Conservation (phyloP, 2,113 vertebrate genomes). For the Melospiza georgiana region DNA sequence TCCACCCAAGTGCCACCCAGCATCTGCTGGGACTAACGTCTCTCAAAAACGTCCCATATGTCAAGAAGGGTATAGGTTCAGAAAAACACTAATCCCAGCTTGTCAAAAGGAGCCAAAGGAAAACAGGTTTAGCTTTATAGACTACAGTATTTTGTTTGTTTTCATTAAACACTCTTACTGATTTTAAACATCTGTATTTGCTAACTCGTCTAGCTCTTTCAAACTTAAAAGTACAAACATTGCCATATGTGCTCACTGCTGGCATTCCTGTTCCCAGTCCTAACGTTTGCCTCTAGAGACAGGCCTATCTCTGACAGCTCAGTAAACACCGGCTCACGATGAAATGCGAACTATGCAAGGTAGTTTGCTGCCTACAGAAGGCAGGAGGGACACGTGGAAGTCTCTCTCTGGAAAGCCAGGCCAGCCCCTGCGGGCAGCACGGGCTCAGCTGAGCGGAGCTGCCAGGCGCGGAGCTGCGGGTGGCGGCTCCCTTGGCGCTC, state of each 20-base stretch:
- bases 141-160: slow-evolving; percentile 70
- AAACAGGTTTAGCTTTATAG: slow-evolving; percentile 68
- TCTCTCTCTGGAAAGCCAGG: background rate
- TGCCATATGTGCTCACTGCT: slow-evolving; percentile 69
- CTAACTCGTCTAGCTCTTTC: slow-evolving; percentile 65
- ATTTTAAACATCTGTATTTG: slow-evolving; percentile 74
- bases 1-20: slow-evolving; percentile 41
- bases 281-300: slow-evolving; percentile 13
- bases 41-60: slow-evolving; percentile 36
- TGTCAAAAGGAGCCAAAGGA: slow-evolving; percentile 66
- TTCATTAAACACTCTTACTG: slow-evolving; percentile 74
- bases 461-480: background rate
- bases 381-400: background rate
- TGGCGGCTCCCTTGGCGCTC: background rate
- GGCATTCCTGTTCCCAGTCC: slow-evolving; percentile 35
- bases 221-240: slow-evolving; percentile 66
- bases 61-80: slow-evolving; percentile 44
- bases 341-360: slow-evolving; percentile 8
- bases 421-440: too few relatives aligned
- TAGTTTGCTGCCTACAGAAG: background rate
- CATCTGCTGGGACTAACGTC: slow-evolving; percentile 57
- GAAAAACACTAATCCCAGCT: slow-evolving; percentile 60
- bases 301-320: slow-evolving; percentile 34
- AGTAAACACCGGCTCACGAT: background rate
- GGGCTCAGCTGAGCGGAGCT: too few relatives aligned